phyloP scores from a whole-genome alignment of 30 jellyfish, hydroid and myxozoan genomes.

The Aurelia coerulea region DNA sequence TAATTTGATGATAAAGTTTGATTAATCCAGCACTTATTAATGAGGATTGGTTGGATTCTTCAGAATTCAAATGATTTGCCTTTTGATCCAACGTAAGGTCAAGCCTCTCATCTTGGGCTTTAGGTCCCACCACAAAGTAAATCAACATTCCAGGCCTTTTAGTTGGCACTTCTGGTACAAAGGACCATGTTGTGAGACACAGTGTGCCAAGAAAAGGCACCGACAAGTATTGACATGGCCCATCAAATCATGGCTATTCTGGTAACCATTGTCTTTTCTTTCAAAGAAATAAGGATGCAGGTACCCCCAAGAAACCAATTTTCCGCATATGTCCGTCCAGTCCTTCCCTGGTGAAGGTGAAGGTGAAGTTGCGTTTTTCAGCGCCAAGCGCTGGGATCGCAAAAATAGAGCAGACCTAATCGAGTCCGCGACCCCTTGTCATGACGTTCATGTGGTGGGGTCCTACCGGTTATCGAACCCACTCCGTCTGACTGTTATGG shows the following conservation, averaged over 20 bases:
- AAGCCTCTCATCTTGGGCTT: conserved; percentile 19
- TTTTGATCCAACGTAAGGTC: neutral
- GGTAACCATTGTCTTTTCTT: neutral
- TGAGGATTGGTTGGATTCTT: conserved; percentile 26
- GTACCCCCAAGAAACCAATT: too few species aligned
- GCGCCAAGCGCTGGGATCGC: too few species aligned
- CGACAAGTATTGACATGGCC: neutral
- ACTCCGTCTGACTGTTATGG: too few species aligned
- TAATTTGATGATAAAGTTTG: neutral
- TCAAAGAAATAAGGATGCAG: neutral
- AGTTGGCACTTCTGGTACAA: neutral
- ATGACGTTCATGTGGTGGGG: too few species aligned
- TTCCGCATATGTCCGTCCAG: too few species aligned
- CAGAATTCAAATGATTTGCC: conserved; percentile 14
- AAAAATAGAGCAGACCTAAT: too few species aligned
- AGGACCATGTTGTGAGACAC: neutral
- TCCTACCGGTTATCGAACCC: too few species aligned
- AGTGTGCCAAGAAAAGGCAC: neutral
- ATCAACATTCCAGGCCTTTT: too few species aligned
- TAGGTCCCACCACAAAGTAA: neutral
- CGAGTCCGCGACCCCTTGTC: too few species aligned
- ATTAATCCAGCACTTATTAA: conserved; percentile 43
- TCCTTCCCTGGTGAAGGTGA: too few species aligned
- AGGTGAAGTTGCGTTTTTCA: too few species aligned
- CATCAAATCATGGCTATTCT: neutral